A percentile compares a stretch with the other conserved stretches of the same genome.
These are phyloP conservation scores for Sebastolobus alascanus DNA, from an alignment of 2,797 vertebrate genomes.

Conservation along the genomic window DNA sequence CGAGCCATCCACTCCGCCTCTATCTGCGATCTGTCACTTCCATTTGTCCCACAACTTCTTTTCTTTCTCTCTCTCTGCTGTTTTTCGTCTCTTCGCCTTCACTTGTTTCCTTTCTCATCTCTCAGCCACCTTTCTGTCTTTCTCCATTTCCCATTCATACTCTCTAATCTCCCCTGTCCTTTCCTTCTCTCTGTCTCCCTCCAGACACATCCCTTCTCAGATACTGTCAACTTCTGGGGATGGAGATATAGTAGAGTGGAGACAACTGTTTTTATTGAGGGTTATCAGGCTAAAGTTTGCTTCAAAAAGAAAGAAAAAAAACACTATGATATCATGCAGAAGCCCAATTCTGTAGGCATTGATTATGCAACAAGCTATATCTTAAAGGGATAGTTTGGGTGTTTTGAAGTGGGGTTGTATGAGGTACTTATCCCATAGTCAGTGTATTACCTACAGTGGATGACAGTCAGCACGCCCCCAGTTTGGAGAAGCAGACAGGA, in stretches of 20 bases:
- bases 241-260: neutral
- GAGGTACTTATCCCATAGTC: too few relatives aligned
- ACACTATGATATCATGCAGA: neutral
- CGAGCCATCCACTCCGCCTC: slow-evolving; percentile 47
- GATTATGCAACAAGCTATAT: neutral
- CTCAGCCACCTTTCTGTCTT: slow-evolving; percentile 7
- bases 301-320: neutral
- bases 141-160: neutral
- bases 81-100: slow-evolving; percentile 2
- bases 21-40: slow-evolving; percentile 49
- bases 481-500: too few relatives aligned
- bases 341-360: neutral
- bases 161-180: neutral
- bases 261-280: slow-evolving; percentile 9
- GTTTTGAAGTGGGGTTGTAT: too few relatives aligned
- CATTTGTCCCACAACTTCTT: slow-evolving; percentile 23
- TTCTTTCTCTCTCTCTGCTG: slow-evolving; percentile 2
- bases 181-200: neutral
- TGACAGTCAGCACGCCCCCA: fast-evolving
- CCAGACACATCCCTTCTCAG: neutral
- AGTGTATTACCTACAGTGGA: too few relatives aligned
- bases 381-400: too few relatives aligned
- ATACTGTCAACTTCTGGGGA: neutral
- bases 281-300: neutral
- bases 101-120: neutral